phyloP scores from a whole-genome alignment of 2,113 vertebrate species.

The Sceloporus tristichus region DNA sequence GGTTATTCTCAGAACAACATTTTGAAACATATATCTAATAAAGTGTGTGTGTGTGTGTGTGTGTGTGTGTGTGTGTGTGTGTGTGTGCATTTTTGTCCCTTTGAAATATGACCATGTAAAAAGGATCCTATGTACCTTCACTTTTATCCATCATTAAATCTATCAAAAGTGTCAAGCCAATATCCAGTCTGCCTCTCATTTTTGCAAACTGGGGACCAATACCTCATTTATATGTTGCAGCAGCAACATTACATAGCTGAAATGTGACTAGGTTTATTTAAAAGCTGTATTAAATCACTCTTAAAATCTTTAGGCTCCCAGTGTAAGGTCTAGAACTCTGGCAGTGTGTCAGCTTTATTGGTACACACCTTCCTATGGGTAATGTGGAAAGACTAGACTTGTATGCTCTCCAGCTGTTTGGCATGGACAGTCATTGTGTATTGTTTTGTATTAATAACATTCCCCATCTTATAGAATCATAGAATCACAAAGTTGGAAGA shows the following conservation, averaged over 20 bases:
- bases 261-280: slow-evolving; percentile 40
- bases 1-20: slow-evolving; percentile 1
- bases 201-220: slow-evolving; percentile 38
- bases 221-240: slow-evolving; percentile 28
- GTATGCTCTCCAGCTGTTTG: background rate
- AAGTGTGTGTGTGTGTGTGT: background rate
- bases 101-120: slow-evolving; percentile 54
- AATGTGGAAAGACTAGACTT: background rate
- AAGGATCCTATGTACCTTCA: slow-evolving; percentile 35
- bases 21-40: slow-evolving; percentile 6
- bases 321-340: background rate
- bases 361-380: background rate
- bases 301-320: slow-evolving; percentile 47
- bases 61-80: background rate
- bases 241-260: slow-evolving; percentile 36
- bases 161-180: slow-evolving; percentile 49
- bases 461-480: no score
- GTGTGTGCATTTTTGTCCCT: slow-evolving; percentile 8
- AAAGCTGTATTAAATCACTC: slow-evolving; percentile 46
- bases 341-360: background rate
- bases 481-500: no score
- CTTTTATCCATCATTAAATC: slow-evolving; percentile 14
- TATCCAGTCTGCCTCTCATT: background rate
- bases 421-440: background rate
- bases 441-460: no score